Conservation (phyloP, 2,113 vertebrate genomes). For the Sclerurus mexicanus region DNA sequence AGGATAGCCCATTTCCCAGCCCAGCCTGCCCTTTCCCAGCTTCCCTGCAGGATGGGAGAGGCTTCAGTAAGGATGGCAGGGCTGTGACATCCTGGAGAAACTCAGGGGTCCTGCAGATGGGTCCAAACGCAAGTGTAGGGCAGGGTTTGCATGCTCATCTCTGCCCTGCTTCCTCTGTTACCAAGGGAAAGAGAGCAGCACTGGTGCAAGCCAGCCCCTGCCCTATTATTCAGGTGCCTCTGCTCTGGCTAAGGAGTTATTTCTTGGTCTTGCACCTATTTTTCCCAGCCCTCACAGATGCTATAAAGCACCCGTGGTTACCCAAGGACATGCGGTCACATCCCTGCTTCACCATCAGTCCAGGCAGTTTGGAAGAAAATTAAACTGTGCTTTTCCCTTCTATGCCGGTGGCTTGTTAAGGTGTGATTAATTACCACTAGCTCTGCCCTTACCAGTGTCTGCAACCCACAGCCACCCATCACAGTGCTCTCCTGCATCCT, state of each 20-base stretch:
- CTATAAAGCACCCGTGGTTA: background rate
- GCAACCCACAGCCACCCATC: background rate
- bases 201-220: background rate
- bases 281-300: fast-evolving
- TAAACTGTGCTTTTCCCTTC: background rate
- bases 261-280: background rate
- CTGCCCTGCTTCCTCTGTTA: background rate
- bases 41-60: background rate
- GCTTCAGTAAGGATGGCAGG: background rate
- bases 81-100: background rate
- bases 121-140: background rate
- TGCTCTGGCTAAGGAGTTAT: background rate
- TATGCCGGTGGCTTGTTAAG: fast-evolving
- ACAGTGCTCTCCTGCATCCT: background rate
- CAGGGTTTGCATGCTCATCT: background rate
- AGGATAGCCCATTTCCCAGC: background rate
- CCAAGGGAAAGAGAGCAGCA: fast-evolving
- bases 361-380: background rate
- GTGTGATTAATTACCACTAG: background rate
- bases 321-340: fast-evolving
- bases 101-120: background rate
- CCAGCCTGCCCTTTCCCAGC: background rate
- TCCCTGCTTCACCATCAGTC: background rate
- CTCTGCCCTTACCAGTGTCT: fast-evolving
- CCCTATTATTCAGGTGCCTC: background rate